Percentiles rank a stretch among this genome's conserved stretches.
phyloP scores from a whole-genome alignment of 2,888 invertebrate genomes.

The Troilus luridus region DNA sequence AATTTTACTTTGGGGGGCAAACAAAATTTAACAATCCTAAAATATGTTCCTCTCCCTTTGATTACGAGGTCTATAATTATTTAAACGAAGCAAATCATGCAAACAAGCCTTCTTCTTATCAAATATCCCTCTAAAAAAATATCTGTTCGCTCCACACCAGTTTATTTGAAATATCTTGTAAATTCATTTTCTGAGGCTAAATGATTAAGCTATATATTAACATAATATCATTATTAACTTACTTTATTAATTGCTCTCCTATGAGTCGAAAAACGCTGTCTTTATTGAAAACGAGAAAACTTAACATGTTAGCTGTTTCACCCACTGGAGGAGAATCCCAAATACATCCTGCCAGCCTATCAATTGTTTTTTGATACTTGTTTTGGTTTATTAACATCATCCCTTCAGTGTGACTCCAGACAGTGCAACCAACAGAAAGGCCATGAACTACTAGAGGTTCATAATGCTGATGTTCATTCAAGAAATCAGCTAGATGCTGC shows the following conservation, averaged over 20 bases:
- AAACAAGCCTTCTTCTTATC: no score
- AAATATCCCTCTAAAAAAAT: no score
- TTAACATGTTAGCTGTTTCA: neutral
- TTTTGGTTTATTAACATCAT: neutral
- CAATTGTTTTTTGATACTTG: neutral
- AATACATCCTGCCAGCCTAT: neutral
- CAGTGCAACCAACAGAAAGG: neutral
- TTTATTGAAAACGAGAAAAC: neutral
- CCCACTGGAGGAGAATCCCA: neutral
- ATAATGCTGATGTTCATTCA: neutral
- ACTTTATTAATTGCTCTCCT: neutral
- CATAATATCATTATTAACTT: neutral
- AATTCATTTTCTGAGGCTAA: neutral
- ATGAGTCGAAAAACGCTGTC: neutral
- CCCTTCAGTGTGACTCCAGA: neutral
- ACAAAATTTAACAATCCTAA: no score
- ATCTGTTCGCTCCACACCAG: no score
- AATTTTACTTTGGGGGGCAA: no score
- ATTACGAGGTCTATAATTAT: no score
- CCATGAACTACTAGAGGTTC: neutral
- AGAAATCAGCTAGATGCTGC: neutral
- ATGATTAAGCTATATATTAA: neutral
- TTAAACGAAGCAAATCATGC: no score
- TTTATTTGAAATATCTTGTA: no score
- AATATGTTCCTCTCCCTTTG: no score